phyloP scores from a whole-genome alignment of 2,797 vertebrate species.

The Geotrypetes seraphini region DNA sequence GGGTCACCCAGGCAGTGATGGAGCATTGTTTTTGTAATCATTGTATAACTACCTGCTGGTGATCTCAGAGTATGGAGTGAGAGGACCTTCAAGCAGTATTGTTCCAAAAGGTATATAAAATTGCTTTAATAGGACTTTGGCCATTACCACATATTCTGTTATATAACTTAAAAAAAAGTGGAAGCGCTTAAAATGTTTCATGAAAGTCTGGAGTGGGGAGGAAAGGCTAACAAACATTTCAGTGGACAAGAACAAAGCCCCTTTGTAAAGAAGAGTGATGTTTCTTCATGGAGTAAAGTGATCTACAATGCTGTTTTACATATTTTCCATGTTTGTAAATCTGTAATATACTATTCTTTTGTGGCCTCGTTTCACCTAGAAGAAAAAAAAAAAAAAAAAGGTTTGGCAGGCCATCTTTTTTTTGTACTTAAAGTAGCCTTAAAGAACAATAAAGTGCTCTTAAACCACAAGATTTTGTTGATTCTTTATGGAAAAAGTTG shows the following conservation, averaged over 20 bases:
- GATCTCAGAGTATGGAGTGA: too few species aligned
- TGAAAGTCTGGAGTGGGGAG: constrained; percentile 9
- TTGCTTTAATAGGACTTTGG: too few species aligned
- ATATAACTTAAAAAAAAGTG: too few species aligned
- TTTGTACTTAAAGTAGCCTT: constrained; percentile 99
- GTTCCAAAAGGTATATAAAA: too few species aligned
- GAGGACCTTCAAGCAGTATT: too few species aligned
- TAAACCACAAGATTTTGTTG: constrained; percentile 62
- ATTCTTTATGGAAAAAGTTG: too few species aligned
- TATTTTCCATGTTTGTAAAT: constrained; percentile 63
- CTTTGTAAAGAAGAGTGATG: constrained; percentile 18
- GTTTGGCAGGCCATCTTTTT: constrained; percentile 98
- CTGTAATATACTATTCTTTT: constrained; percentile 79
- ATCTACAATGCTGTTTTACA: constrained; percentile 37
- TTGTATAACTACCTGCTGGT: too few species aligned
- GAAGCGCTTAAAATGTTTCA: constrained; percentile 2
- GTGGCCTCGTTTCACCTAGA: constrained; percentile 87
- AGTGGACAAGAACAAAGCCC: constrained; percentile 16
- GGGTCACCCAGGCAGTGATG: too few species aligned
- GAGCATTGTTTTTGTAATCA: too few species aligned
- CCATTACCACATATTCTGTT: too few species aligned
- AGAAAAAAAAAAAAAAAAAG: constrained; percentile 69
- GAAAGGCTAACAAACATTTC: constrained; percentile 20
- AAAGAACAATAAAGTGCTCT: constrained; percentile 99
- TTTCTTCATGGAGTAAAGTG: constrained; percentile 38